Percentiles rank a stretch among this genome's conserved stretches.
Conservation (phyloP, 2,113 vertebrate species). For the Typhlomys cinereus region DNA sequence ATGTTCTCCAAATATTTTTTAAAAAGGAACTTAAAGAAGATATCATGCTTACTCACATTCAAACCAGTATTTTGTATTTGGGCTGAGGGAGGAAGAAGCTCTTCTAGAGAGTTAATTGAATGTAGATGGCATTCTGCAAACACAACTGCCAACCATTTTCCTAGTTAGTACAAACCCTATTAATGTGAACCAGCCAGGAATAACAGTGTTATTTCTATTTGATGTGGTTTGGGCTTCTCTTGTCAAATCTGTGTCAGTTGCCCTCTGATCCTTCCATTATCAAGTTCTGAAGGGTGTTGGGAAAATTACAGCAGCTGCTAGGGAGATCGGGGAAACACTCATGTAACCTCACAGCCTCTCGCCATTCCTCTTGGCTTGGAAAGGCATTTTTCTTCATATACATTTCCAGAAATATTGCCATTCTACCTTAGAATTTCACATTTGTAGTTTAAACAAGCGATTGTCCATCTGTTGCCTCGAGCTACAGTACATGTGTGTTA, state of each 20-base stretch:
- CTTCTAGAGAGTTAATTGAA: neutral
- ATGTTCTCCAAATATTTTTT: neutral
- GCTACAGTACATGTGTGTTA: constrained; percentile 78
- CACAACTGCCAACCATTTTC: constrained; percentile 67
- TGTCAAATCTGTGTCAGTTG: constrained; percentile 71
- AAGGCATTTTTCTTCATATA: constrained; percentile 74
- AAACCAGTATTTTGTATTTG: constrained; percentile 27
- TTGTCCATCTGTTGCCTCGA: constrained; percentile 76
- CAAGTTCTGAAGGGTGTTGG: constrained; percentile 75
- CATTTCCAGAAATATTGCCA: constrained; percentile 81
- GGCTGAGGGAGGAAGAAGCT: neutral
- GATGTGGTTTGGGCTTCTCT: constrained; percentile 57
- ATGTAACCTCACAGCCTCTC: constrained; percentile 72
- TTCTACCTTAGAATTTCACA: constrained; percentile 82
- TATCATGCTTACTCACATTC: neutral
- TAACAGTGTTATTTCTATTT: constrained; percentile 79
- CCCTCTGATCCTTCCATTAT: constrained; percentile 59
- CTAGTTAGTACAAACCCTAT: constrained; percentile 77
- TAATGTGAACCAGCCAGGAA: constrained; percentile 81
- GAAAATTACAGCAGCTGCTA: constrained; percentile 65
- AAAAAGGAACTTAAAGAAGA: neutral
- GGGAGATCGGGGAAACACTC: constrained; percentile 72
- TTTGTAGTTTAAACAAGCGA: constrained; percentile 77
- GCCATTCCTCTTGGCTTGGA: constrained; percentile 61
- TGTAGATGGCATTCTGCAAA: constrained; percentile 49